Evolutionary conservation across 2,797 vertebrate species (phyloP).

Genomic region (Remorina albescens): DNA sequence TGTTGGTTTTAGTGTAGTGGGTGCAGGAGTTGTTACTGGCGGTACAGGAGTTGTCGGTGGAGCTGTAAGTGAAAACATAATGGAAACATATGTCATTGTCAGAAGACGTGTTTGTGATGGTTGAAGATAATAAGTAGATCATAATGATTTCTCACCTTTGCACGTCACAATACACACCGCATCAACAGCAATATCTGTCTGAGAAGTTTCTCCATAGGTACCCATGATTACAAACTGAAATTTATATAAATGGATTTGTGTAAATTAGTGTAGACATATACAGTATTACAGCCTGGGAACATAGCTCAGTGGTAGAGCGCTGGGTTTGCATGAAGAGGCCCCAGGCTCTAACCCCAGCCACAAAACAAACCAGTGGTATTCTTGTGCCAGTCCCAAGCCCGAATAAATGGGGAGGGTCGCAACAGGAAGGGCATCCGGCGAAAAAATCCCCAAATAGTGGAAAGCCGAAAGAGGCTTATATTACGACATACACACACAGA

Average conservation of each 20-base stretch:
- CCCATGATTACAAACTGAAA: conserved; percentile 87
- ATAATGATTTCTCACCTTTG: conserved; percentile 74
- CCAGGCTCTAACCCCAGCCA: too few species aligned
- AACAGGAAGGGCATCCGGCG: too few species aligned
- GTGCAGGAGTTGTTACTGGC: conserved; percentile 11
- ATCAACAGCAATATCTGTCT: conserved; percentile 88
- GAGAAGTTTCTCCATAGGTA: conserved; percentile 74
- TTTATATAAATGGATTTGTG: not conserved
- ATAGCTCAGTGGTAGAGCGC: too few species aligned
- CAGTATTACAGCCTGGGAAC: too few species aligned
- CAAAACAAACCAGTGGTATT: too few species aligned
- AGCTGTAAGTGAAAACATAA: not conserved
- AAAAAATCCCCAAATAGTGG: too few species aligned
- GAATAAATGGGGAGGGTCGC: too few species aligned
- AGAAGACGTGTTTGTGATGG: fast-evolving
- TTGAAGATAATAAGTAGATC: not conserved
- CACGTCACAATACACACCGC: conserved; percentile 83
- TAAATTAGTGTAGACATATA: not conserved
- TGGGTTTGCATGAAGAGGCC: too few species aligned
- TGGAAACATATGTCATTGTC: not conserved
- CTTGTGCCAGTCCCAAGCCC: too few species aligned
- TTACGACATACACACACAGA: not conserved
- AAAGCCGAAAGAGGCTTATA: too few species aligned
- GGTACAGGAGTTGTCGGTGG: not conserved
- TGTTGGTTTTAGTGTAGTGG: conserved; percentile 20